Evolutionary conservation across 2,113 vertebrate genomes (phyloP).

Genomic region (Bagarius yarrelli): DNA sequence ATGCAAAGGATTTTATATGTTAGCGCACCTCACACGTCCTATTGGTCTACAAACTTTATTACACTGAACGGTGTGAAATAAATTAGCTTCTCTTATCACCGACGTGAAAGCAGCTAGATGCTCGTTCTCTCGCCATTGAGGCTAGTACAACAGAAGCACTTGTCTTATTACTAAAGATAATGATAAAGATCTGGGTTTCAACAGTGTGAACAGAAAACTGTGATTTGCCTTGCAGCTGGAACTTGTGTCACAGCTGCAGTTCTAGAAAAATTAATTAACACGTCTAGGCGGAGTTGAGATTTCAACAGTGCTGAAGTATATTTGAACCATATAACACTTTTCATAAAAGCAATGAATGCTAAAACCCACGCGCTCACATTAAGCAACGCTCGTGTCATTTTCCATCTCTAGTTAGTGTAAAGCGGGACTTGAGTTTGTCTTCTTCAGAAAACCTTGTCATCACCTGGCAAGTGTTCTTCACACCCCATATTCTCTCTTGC

Average conservation of each 20-base stretch:
- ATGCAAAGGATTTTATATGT: neutral
- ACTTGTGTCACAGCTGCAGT: neutral
- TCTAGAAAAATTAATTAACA: conserved; percentile 9
- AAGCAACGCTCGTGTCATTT: neutral
- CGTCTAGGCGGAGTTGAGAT: neutral
- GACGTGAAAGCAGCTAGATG: neutral
- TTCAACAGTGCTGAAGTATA: neutral
- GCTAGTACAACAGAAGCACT: neutral
- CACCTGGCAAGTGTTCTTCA: conserved; percentile 22
- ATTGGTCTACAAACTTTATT: neutral
- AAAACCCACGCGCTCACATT: neutral
- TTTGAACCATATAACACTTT: neutral
- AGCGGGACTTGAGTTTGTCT: neutral
- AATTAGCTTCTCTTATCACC: neutral
- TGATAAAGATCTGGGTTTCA: too few species aligned
- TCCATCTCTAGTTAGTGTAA: neutral
- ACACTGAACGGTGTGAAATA: neutral
- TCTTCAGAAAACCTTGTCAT: conserved; percentile 21
- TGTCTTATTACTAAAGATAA: too few species aligned
- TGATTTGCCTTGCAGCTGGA: neutral
- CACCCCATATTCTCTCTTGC: conserved; percentile 4
- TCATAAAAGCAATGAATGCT: neutral
- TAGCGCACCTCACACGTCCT: neutral
- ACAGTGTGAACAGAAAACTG: neutral
- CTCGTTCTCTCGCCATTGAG: neutral